These are phyloP conservation scores for Cydia pomonella DNA, from an alignment of 1,140 invertebrate genomes.

Conservation along the genomic window DNA sequence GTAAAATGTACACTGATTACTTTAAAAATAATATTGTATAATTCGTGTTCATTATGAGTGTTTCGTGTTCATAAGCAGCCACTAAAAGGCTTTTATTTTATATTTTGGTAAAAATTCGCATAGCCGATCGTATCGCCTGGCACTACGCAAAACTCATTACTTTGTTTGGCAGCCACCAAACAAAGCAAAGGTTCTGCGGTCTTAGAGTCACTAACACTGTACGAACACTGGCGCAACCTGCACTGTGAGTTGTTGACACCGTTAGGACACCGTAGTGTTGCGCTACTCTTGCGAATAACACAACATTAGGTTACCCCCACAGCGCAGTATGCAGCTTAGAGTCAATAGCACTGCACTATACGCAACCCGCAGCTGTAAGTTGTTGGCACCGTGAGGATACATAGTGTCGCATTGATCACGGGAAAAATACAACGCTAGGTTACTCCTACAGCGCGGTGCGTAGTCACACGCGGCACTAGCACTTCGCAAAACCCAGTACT, in stretches of 20 bases:
- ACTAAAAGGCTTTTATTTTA: neutral
- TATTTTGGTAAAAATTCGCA: neutral
- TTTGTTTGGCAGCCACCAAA: constrained; percentile 8
- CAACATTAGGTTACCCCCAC: constrained; percentile 23
- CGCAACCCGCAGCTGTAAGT: constrained; percentile 12
- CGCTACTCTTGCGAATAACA: neutral
- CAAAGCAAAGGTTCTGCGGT: neutral
- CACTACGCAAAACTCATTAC: constrained; percentile 7
- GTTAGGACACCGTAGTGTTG: constrained; percentile 16
- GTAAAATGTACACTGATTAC: neutral
- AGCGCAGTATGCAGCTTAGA: neutral
- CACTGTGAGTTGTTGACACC: constrained; percentile 16
- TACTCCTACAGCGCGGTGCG: constrained; percentile 2
- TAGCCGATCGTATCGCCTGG: neutral
- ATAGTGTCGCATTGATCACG: constrained; percentile 1
- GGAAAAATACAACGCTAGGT: constrained; percentile 13
- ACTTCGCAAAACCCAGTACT: neutral
- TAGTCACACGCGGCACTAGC: neutral
- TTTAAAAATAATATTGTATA: neutral
- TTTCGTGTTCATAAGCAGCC: neutral
- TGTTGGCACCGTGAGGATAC: constrained; percentile 24
- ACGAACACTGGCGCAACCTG: neutral
- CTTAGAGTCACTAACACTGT: constrained; percentile 12
- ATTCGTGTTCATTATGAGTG: neutral
- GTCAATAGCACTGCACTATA: constrained; percentile 6